Base-by-base conservation (phyloP, 2,888 invertebrate species). In the Platynereis dumerilii region DNA sequence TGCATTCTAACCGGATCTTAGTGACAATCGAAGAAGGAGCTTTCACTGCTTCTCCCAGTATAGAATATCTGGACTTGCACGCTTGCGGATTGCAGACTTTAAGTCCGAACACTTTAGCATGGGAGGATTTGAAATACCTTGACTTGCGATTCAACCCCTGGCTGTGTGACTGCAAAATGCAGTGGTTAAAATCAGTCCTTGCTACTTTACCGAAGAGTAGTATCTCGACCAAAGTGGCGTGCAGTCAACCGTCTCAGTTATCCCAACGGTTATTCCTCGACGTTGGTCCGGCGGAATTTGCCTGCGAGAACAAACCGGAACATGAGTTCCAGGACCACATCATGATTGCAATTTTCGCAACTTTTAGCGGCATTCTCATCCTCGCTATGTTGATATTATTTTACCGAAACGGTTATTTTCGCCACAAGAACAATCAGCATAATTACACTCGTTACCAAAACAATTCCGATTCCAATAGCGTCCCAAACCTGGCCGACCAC, bases 111-210 rank as follows among this genome's bases (percentile, higher is more conserved):
- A n/a, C 58, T 22, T 26, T 65, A 2, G 64, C 61, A 22, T 68
- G 68, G 68, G 62, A 65, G n/a, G 45, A 44, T 17, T 45, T 68
- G 34, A 34, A 61, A 28, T 22, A n/a, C 10, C 27, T 68, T 2
- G 68, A 68, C 42, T 42, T 68, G 17, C 56, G 68, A 15, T 65
- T 44, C 62, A 68, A 68, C 45, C 60, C 44, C 0, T 68, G 68
- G 68, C 34, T n/a, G 2, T 68, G 68, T 58, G 61, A 68, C 56
- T 68, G 68, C 52, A 53, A 65, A 26, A 29, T 68, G 28, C 27
- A 26, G 0, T 68, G 68, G 68, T 44, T 68, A 5, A 34, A 22
- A 2, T 7, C n/a, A n/a, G 28, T 24, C 20, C 58, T 63, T 17
- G 24, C 17, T 5, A 7, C 17, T 7, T 10, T 55, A 1, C 17